Base-by-base conservation (phyloP, 2,888 invertebrate species). In the Spatulosminthurus flaviceps region DNA sequence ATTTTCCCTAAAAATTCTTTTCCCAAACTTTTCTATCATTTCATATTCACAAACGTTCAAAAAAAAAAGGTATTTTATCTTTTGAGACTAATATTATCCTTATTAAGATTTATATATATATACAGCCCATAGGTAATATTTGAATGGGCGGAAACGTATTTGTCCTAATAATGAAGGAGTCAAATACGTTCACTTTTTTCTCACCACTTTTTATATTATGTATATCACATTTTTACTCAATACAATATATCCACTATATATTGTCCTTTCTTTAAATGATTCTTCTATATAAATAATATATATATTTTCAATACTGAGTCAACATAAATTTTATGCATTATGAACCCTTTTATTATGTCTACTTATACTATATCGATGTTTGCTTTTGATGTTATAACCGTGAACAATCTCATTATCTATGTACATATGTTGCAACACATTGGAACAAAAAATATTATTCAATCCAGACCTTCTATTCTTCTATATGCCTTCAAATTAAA, bases 371-470 rank as follows among this genome's bases (percentile, higher is more conserved):
- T 51, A 51, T 51, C 51, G 51, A 51, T 51, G 51, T 51, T 51
- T 75, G 75, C 75, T 75, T 75, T 75, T 75, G 75, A 75, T 75
- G 75, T 75, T 75, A n/a, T n/a, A 64, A 75, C 34, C 24, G 75
- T 75, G 75, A 75, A 51, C 43, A 11, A 51, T 42, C 26, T 34
- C 13, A 60, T 73, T 60, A 74, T n/a, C n/a, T n/a, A n/a, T n/a
- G n/a, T n/a, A n/a, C n/a, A n/a, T 61, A 74, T 74, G 74, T 74
- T 74, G 74, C 74, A n/a, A 74, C 74, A 74, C 60, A 41, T 41
- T 51, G 51, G 51, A 51, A 51, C 51, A 51, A 19, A 51, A 11
- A 51, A 1, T 51, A 51, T 19, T 11, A 19, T 51, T 51, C 5
- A 51, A 34, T 34, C 34, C 34, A 34, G 34, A 7, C 9, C 34